Evolutionary conservation across 1,140 invertebrate species (phyloP).

Genomic region (Drosophila albomicans): DNA sequence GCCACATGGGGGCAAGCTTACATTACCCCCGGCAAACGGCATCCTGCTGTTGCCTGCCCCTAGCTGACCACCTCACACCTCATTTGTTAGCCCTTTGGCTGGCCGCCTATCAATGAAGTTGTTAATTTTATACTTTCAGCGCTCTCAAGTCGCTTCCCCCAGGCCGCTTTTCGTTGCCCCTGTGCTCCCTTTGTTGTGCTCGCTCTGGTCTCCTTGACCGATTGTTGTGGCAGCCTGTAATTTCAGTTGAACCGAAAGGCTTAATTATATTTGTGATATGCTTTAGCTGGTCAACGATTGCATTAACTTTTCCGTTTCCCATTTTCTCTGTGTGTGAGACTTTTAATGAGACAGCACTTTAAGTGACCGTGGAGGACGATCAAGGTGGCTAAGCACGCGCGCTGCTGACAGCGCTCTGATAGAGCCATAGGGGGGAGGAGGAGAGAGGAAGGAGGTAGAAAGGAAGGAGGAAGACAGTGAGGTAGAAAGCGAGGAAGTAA

Average conservation of each 20-base stretch:
- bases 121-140: slow-evolving; percentile 75
- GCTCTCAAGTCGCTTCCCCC: slow-evolving; percentile 3
- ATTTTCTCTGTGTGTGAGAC: too few species aligned
- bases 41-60: not conserved
- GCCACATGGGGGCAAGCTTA: slow-evolving; percentile 9
- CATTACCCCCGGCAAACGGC: not conserved
- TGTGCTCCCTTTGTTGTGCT: not conserved
- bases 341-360: slow-evolving; percentile 10
- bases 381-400: not conserved
- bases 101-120: slow-evolving; percentile 77
- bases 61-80: slow-evolving; percentile 41
- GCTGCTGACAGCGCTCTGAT: not conserved
- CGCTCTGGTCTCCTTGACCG: not conserved
- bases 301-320: slow-evolving; percentile 20
- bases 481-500: not conserved
- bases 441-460: too few species aligned
- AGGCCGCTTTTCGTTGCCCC: too few species aligned
- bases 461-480: not conserved
- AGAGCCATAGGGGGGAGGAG: not conserved
- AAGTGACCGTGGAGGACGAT: slow-evolving; percentile 6
- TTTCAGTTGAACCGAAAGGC: slow-evolving; percentile 39
- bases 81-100: slow-evolving; percentile 66
- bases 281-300: slow-evolving; percentile 29
- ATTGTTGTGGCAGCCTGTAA: slow-evolving; percentile 33
- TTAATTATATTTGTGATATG: slow-evolving; percentile 49